These are phyloP conservation scores for Hetaerina americana DNA, from an alignment of 1,140 invertebrate genomes.

Conservation along the genomic window DNA sequence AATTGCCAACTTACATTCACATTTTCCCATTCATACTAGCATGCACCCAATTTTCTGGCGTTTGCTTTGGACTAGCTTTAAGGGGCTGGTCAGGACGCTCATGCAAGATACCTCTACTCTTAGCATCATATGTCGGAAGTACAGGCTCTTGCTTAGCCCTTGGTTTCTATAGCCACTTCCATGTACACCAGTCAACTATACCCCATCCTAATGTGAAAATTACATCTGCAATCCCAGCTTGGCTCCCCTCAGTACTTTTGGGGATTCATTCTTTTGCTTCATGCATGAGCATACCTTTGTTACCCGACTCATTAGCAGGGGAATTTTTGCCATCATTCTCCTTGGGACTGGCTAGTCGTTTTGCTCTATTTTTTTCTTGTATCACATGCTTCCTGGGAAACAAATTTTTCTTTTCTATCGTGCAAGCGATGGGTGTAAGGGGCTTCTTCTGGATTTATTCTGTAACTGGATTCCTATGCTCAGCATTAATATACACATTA, in stretches of 20 bases:
- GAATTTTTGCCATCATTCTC: neutral
- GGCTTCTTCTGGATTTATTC: neutral
- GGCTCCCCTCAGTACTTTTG: neutral
- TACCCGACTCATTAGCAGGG: neutral
- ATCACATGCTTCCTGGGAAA: neutral
- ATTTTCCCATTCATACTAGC: neutral
- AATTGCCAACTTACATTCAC: neutral
- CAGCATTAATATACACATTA: neutral
- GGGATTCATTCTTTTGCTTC: neutral
- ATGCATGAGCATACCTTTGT: neutral
- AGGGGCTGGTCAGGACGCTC: neutral
- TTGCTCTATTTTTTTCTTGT: neutral
- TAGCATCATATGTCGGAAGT: neutral
- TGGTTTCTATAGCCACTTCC: neutral
- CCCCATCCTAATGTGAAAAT: neutral
- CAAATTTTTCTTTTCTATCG: neutral
- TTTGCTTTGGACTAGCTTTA: neutral
- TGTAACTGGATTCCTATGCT: neutral
- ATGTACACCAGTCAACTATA: neutral
- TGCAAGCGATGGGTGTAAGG: neutral
- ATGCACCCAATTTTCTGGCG: neutral
- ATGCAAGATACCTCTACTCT: neutral
- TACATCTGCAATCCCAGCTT: neutral
- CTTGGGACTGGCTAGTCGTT: neutral
- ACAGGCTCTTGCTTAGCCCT: neutral